Conservation (phyloP, 2,797 vertebrate species). For the Lepilemur septentrionalis region DNA sequence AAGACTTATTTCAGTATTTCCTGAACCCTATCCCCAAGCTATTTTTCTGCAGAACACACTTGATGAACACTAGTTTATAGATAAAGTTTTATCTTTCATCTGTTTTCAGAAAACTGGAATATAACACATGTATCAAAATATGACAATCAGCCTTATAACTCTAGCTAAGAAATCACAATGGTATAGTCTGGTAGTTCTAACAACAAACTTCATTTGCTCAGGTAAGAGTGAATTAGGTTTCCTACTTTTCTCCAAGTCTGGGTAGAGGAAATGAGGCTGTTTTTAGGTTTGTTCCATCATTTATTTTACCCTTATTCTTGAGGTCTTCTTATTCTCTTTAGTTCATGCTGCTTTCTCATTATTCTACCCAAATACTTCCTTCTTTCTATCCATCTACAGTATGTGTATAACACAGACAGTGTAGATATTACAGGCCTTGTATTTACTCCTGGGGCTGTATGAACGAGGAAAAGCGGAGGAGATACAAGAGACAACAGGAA, state of each 20-base stretch:
- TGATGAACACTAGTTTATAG: background rate
- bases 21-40: background rate
- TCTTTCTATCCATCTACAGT: background rate
- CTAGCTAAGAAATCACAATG: background rate
- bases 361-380: background rate
- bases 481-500: background rate
- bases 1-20: background rate
- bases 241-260: too few species aligned
- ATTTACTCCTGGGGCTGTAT: background rate
- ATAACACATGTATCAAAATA: background rate
- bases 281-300: background rate
- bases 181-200: background rate
- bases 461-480: background rate
- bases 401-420: background rate
- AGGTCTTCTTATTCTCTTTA: background rate
- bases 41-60: background rate
- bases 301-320: background rate
- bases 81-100: background rate
- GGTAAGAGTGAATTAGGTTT: background rate
- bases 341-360: background rate
- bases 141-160: background rate
- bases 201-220: background rate
- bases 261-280: background rate
- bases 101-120: background rate
- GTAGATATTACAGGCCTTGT: background rate